Evolutionary conservation across 2,888 invertebrate species (phyloP).

Genomic region (Agrochola macilenta): DNA sequence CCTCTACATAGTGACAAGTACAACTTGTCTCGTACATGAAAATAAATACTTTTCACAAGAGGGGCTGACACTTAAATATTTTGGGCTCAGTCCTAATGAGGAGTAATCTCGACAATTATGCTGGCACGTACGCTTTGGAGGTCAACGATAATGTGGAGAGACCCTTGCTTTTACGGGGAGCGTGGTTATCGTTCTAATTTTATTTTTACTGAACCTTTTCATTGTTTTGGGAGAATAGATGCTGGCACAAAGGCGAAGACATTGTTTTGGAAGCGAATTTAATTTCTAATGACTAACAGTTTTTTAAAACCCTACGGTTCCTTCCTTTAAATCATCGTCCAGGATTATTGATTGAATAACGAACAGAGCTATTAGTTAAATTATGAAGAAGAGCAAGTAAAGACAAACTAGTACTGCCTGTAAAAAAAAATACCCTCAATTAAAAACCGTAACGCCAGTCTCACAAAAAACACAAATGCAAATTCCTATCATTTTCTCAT

Average conservation of each 20-base stretch:
- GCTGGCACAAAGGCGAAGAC: background rate
- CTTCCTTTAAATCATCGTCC: background rate
- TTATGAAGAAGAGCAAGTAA: background rate
- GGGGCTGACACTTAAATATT: conserved; percentile 54
- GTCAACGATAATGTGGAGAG: conserved; percentile 37
- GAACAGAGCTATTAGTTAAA: background rate
- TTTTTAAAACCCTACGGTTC: background rate
- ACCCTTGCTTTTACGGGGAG: conserved; percentile 23
- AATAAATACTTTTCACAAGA: conserved; percentile 53
- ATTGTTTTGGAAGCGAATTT: background rate
- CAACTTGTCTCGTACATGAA: conserved; percentile 30
- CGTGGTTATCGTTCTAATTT: conserved; percentile 39
- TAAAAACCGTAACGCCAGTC: background rate
- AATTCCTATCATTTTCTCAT: conserved; percentile 42
- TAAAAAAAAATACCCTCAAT: background rate
- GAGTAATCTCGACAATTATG: conserved; percentile 64
- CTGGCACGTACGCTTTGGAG: conserved; percentile 50
- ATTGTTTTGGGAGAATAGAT: conserved; percentile 13
- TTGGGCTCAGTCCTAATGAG: conserved; percentile 57
- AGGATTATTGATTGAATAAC: background rate
- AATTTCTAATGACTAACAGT: background rate
- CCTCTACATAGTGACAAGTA: conserved; percentile 19
- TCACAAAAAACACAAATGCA: conserved; percentile 2
- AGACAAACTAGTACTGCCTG: background rate
- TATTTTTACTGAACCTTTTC: conserved; percentile 28